Evolutionary conservation across 2,113 vertebrate species (phyloP), one percentile per base, ranked within the genome.

Genomic region (Ceyx margarethae): DNA sequence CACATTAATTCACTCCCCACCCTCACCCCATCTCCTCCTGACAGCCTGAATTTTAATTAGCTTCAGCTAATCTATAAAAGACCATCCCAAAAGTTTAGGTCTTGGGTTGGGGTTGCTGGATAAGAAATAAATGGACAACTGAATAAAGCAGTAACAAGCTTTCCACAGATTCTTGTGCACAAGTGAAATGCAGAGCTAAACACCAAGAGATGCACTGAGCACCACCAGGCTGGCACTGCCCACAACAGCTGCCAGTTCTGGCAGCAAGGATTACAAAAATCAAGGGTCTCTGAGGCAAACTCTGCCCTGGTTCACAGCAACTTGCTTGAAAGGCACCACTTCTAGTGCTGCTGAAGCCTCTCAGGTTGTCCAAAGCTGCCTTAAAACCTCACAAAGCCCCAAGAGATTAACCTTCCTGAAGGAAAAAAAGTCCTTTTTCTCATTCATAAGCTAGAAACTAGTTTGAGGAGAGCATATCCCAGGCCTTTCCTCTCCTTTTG

Each of bases 11-110:
- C 37, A n/a, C 15, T 48, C 18, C 6, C 13, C 20, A 21, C 5
- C 7, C 26, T 3, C 5, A 6, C 3, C 9, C 48, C 21, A 22
- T 13, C 10, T 13, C 9, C 21, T 16, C 31, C 25, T 1, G 0
- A 13, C 15, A 62, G 65, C 16, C 33, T 86, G 33, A 69, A 75
- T 80, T 90, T 74, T 54, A 61, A 67, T 62, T 43, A 58, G 37
- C 76, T 51, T 62, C 67, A 80, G 19, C 53, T 43, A 18, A 71
- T 23, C 25, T 50, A 13, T 25, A 45, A 46, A 90, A 77, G 28
- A 45, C 2, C 0, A 1, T 37, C 45, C 40, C n/a, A 33, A 23
- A 57, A 81, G 26, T 48, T 90, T 64, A 64, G 7, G 77, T 40
- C 43, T 85, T 23, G 67, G 43, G 10, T 51, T 81, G 60, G 31